These are phyloP conservation scores for Hirtodrosophila trivittata DNA, from an alignment of 2,888 invertebrate species.

Conservation along the genomic window DNA sequence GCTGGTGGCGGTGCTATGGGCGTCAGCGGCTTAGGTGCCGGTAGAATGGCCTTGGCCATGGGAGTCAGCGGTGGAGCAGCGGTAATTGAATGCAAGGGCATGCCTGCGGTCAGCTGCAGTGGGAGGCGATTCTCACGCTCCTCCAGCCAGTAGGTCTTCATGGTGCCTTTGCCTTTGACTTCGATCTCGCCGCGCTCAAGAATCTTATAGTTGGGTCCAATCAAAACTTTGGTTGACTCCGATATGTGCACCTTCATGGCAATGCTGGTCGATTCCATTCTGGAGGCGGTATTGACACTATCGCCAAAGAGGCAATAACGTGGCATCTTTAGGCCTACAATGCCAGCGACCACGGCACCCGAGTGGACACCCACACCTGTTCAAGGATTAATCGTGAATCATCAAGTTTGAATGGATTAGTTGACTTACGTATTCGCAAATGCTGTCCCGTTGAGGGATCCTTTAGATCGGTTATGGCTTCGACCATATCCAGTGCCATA, in stretches of 20 bases:
- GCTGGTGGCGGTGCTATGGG: constrained; percentile 20
- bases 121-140: constrained; percentile 88
- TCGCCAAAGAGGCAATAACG: constrained; percentile 89
- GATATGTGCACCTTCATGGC: constrained; percentile 98
- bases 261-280: constrained; percentile 96
- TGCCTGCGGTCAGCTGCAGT: constrained; percentile 76
- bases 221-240: constrained; percentile 91
- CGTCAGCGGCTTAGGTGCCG: constrained; percentile 39
- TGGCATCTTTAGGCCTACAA: constrained; percentile 97
- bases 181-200: constrained; percentile 92
- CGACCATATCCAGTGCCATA: constrained; percentile 98
- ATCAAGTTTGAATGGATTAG: background rate
- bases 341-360: constrained; percentile 96
- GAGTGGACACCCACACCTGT: constrained; percentile 92
- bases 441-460: constrained; percentile 96
- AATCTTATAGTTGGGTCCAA: constrained; percentile 90
- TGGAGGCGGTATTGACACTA: constrained; percentile 94
- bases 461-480: constrained; percentile 94
- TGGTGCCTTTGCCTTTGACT: constrained; percentile 95
- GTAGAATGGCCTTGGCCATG: constrained; percentile 49
- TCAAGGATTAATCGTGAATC: too few species aligned
- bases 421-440: constrained; percentile 87
- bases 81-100: constrained; percentile 70
- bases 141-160: constrained; percentile 96
- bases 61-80: constrained; percentile 43